A percentile compares a stretch with the other conserved stretches of the same genome.
These are phyloP conservation scores for Priocnemis perturbator DNA, from an alignment of 2,888 invertebrate species.

Conservation along the genomic window DNA sequence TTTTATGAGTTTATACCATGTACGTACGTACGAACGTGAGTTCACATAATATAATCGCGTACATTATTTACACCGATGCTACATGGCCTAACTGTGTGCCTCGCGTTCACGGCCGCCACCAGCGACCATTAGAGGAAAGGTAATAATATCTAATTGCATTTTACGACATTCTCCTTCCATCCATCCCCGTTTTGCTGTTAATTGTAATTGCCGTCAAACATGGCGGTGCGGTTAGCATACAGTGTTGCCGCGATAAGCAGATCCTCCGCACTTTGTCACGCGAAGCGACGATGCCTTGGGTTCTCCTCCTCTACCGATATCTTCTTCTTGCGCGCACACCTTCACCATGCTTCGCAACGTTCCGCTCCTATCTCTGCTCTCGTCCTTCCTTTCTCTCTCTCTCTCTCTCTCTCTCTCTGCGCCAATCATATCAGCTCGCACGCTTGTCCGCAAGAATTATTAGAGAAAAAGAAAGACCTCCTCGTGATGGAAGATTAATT, in stretches of 20 bases:
- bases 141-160: constrained; percentile 75
- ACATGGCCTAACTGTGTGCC: constrained; percentile 27
- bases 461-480: too few relatives aligned
- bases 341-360: neutral
- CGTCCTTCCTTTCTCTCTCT: neutral
- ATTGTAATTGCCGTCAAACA: constrained; percentile 72
- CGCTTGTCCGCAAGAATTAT: too few relatives aligned
- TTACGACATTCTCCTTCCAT: constrained; percentile 62
- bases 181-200: constrained; percentile 69
- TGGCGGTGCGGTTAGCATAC: constrained; percentile 56
- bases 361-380: too few relatives aligned
- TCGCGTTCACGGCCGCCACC: constrained; percentile 57
- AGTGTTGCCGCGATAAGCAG: constrained; percentile 48
- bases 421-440: too few relatives aligned
- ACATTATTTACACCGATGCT: too few relatives aligned
- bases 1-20: too few relatives aligned
- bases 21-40: too few relatives aligned
- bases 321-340: neutral
- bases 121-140: constrained; percentile 67
- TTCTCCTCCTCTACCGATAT: neutral
- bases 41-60: too few relatives aligned
- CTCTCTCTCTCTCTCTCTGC: neutral
- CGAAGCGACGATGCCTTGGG: constrained; percentile 29
- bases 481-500: too few relatives aligned
- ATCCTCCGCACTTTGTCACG: constrained; percentile 40